phyloP scores from a whole-genome alignment of 1,140 invertebrate genomes.

The Physella acuta region DNA sequence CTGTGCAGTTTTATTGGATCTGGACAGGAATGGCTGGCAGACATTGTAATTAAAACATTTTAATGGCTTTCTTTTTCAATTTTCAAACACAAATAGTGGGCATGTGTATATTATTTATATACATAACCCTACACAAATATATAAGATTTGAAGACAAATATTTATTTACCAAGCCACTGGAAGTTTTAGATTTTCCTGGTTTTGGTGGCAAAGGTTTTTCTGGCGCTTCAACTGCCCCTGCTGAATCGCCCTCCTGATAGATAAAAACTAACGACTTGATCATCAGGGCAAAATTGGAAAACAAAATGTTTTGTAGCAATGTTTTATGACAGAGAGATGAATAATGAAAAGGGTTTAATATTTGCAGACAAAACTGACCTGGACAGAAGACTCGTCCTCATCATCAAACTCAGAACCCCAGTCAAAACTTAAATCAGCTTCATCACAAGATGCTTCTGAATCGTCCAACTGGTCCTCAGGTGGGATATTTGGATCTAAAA shows the following conservation, averaged over 20 bases:
- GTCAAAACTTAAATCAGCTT: neutral
- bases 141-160: neutral
- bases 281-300: no score
- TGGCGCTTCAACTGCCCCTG: neutral
- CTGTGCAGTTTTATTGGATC: neutral
- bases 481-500: no score
- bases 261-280: no score
- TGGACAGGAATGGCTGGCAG: neutral
- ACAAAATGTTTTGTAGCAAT: no score
- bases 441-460: neutral
- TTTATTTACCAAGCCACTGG: constrained; percentile 6
- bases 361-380: no score
- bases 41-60: neutral
- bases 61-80: neutral
- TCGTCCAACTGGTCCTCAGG: no score
- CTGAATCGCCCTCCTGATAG: neutral
- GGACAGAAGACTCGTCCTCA: neutral
- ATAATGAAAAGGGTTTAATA: no score
- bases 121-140: neutral
- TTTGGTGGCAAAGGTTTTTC: constrained; percentile 28
- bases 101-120: neutral
- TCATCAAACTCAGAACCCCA: constrained; percentile 20
- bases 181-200: constrained; percentile 20
- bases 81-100: neutral
- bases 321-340: no score